phyloP scores from a whole-genome alignment of 1,140 invertebrate species.

The Drosophila subpulchrella region DNA sequence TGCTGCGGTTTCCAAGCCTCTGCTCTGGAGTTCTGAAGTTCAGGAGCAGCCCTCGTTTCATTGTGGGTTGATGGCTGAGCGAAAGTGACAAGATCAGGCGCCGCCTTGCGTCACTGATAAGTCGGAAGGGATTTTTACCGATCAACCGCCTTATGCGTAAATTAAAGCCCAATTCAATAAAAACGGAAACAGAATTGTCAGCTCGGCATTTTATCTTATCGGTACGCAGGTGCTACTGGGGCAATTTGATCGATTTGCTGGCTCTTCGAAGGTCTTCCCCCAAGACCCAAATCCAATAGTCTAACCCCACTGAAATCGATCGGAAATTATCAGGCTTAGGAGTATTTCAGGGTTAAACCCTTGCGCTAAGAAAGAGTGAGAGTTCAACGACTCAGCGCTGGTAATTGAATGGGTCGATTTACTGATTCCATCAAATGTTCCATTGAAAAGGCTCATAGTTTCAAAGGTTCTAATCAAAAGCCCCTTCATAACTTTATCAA shows the following conservation, averaged over 20 bases:
- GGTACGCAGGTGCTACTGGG: constrained; percentile 20
- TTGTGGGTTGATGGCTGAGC: constrained; percentile 65
- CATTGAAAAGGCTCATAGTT: constrained; percentile 6
- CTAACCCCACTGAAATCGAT: constrained; percentile 3
- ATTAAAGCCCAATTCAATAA: constrained; percentile 22
- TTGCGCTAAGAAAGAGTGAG: constrained; percentile 8
- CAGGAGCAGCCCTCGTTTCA: constrained; percentile 51
- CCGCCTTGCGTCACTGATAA: constrained; percentile 33
- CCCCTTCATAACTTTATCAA: constrained; percentile 77
- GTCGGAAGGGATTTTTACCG: constrained; percentile 11
- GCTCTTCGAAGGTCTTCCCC: constrained; percentile 53
- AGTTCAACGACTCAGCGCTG: constrained; percentile 53
- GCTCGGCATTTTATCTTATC: constrained; percentile 74
- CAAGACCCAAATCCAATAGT: constrained; percentile 15
- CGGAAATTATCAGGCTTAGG: constrained; percentile 29
- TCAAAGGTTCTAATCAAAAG: constrained; percentile 59
- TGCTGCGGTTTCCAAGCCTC: constrained; percentile 60
- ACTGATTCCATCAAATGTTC: constrained; percentile 37
- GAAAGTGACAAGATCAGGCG: constrained; percentile 63
- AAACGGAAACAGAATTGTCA: constrained; percentile 48
- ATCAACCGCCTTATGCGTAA: constrained; percentile 25
- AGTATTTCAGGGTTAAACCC: constrained; percentile 53
- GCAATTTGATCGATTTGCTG: constrained; percentile 65
- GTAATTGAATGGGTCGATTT: constrained; percentile 46
- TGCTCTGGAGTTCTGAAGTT: constrained; percentile 57